Base-by-base conservation (phyloP, 2,797 vertebrate species). In the Enteromius fasciolatus region DNA sequence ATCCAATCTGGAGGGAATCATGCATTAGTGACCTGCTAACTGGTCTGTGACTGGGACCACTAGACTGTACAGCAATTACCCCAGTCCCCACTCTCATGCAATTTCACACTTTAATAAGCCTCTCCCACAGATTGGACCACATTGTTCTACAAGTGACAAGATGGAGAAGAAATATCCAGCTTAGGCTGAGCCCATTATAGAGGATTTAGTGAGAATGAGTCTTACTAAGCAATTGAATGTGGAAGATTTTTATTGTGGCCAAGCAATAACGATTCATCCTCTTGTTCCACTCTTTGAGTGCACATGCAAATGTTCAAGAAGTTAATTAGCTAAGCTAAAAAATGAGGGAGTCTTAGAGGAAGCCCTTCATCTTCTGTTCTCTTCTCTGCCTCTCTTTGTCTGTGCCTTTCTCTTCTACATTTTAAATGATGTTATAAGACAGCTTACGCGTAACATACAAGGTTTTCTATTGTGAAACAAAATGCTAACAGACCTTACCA, bases 81-180 rank as follows among this genome's bases (percentile, higher is more conserved):
- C 75, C 67, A 81, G 64, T 73, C 72, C 57, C 23, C 79, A 64
- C 72, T 72, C n/a, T 76, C 67, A 59, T 78, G 86, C 68, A 85
- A 85, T 86, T 87, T 86, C 83, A 86, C 84, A 86, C 73, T 83
- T 86, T 88, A 87, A 87, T 86, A 87, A 87, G 76, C 64, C 39
- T 61, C 12, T 64, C 63, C 66, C 48, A 44, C 46, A 80, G 83
- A 86, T 82, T 79, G 41, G 36, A 80, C 64, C 48, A 31, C 69
- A 79, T 78, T 41, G 61, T 78, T 44, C 44, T 54, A 36, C 76
- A 39, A 33, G 39, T 33, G 72, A 77, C 25, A 59, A 72, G 85
- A 83, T 75, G 70, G 57, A 69, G 66, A 66, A 76, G n/a, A 70
- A 84, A 80, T 86, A 63, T 77, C 68, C 12, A 3, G 50, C 79